These are phyloP conservation scores for Melanotaenia boesemani DNA, from an alignment of 2,797 vertebrate genomes.

Conservation along the genomic window DNA sequence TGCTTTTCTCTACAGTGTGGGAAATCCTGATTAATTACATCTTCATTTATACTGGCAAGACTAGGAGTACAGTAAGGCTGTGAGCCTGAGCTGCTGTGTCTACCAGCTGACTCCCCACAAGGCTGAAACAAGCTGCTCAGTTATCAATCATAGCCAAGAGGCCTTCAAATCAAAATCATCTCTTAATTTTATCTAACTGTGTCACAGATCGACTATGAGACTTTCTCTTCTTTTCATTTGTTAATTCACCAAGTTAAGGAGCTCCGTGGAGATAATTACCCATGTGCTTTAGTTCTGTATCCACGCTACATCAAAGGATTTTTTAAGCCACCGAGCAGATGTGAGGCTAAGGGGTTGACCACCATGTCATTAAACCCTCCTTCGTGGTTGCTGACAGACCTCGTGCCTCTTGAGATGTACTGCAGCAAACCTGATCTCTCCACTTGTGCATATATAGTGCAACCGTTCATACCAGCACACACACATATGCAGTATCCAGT, in stretches of 20 bases:
- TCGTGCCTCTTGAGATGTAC: constrained; percentile 51
- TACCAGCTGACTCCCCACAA: constrained; percentile 36
- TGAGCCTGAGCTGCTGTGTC: constrained; percentile 14
- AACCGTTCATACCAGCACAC: constrained; percentile 1
- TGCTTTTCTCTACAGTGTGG: constrained; percentile 5
- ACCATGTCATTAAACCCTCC: constrained; percentile 68
- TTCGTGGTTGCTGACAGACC: constrained; percentile 62
- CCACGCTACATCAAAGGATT: constrained; percentile 57
- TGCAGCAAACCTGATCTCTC: constrained; percentile 27
- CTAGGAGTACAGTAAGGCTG: not conserved
- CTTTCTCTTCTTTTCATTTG: constrained; percentile 34
- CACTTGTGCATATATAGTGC: constrained; percentile 7
- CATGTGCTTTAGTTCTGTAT: constrained; percentile 54
- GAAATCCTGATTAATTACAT: constrained; percentile 4
- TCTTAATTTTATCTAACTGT: constrained; percentile 2
- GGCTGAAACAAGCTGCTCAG: constrained; percentile 37
- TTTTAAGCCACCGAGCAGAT: constrained; percentile 63
- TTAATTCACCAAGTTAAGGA: constrained; percentile 43
- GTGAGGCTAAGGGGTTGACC: constrained; percentile 69
- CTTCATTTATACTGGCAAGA: constrained; percentile 17
- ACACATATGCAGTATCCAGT: constrained; percentile 20
- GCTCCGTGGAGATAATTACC: constrained; percentile 59
- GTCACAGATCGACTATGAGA: constrained; percentile 14
- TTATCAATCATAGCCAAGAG: constrained; percentile 42
- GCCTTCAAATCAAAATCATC: constrained; percentile 38